phyloP scores from a whole-genome alignment of 2,888 invertebrate genomes.

The Pantelozetes paolii region DNA sequence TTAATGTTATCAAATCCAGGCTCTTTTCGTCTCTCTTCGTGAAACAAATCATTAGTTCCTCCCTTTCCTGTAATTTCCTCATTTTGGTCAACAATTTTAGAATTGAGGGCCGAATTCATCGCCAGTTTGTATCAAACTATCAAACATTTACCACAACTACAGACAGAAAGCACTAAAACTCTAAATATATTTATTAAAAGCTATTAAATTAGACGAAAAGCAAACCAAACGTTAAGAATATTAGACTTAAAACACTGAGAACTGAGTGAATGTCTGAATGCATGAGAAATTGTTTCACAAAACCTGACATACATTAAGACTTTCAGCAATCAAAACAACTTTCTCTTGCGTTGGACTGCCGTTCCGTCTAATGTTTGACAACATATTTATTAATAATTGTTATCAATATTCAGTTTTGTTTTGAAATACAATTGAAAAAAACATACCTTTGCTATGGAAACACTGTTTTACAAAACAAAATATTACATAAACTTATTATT shows the following conservation, averaged over 20 bases:
- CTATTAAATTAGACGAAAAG: slow-evolving; percentile 4
- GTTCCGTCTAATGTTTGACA: not conserved
- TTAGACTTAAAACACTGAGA: not conserved
- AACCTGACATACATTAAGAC: not conserved
- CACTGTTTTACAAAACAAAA: not conserved
- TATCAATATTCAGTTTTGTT: slow-evolving; percentile 3
- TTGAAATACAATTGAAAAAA: slow-evolving; percentile 13
- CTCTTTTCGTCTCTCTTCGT: slow-evolving; percentile 6
- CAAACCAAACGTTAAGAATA: not conserved
- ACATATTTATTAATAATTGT: slow-evolving; percentile 24
- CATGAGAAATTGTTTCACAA: slow-evolving; percentile 17
- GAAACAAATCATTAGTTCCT: slow-evolving; percentile 21
- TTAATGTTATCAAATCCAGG: slow-evolving; percentile 68
- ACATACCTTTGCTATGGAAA: slow-evolving; percentile 12
- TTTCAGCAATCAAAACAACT: not conserved
- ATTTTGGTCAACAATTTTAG: slow-evolving; percentile 16
- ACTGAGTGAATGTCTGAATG: slow-evolving; percentile 3
- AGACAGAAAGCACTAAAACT: slow-evolving; percentile 4
- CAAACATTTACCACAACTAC: slow-evolving; percentile 18
- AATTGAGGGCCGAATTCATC: slow-evolving; percentile 29
- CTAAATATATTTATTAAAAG: slow-evolving; percentile 24
- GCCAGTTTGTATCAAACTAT: not conserved
- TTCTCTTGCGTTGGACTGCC: not conserved
- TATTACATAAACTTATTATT: not conserved
- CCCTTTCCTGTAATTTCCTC: slow-evolving; percentile 25